phyloP scores from a whole-genome alignment of 2,888 invertebrate species.

The Nemotelus nigrinus region DNA sequence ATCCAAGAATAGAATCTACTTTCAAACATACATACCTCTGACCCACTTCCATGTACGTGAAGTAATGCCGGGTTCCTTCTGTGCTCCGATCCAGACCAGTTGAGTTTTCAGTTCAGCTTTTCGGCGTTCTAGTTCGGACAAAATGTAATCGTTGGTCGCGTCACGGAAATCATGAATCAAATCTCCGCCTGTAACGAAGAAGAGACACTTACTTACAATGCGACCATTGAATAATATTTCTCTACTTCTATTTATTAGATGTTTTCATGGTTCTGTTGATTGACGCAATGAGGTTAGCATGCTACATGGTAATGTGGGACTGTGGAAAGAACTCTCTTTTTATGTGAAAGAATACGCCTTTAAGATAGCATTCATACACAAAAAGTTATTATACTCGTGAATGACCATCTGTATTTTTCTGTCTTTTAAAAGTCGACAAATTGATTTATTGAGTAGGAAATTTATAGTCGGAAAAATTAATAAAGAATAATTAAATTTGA shows the following conservation, averaged over 20 bases:
- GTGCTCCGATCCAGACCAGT: conserved; percentile 91
- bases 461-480: too few relatives aligned
- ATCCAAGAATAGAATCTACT: too few relatives aligned
- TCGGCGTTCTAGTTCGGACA: conserved; percentile 82
- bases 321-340: neutral
- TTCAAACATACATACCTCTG: conserved; percentile 69
- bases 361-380: too few relatives aligned
- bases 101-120: conserved; percentile 84
- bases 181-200: conserved; percentile 59
- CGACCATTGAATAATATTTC: conserved; percentile 8
- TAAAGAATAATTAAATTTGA: too few relatives aligned
- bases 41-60: conserved; percentile 91
- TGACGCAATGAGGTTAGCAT: conserved; percentile 15
- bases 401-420: too few relatives aligned
- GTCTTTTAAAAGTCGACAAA: too few relatives aligned
- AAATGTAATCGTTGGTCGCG: conserved; percentile 66
- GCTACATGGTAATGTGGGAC: neutral
- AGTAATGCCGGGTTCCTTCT: conserved; percentile 85
- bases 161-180: conserved; percentile 64
- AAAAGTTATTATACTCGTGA: too few relatives aligned
- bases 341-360: neutral
- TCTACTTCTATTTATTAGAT: neutral
- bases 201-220: neutral
- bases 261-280: neutral
- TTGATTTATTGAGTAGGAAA: too few relatives aligned